Conservation (phyloP, 2,797 vertebrate species). For the Euthynnus affinis region DNA sequence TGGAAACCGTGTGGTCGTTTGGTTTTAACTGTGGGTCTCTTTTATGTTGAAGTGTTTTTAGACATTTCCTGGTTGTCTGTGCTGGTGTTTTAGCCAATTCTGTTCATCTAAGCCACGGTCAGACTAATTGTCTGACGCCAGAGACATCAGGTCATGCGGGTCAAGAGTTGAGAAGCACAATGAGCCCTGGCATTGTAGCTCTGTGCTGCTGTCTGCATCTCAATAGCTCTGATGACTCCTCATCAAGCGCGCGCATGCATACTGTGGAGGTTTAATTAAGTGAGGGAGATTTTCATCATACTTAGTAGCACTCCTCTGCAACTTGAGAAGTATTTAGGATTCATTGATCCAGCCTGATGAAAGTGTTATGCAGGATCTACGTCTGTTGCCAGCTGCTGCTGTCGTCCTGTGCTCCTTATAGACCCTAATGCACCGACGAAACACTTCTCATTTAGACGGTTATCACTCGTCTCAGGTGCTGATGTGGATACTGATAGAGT, state of each 20-base stretch:
- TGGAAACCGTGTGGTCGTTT: not conserved
- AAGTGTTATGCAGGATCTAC: not conserved
- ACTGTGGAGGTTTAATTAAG: constrained; percentile 42
- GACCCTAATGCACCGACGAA: constrained; percentile 28
- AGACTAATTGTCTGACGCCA: constrained; percentile 30
- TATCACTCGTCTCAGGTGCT: constrained; percentile 37
- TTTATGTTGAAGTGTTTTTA: not conserved
- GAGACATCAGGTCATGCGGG: constrained; percentile 49
- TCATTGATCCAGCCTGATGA: constrained; percentile 25
- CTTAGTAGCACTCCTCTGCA: constrained; percentile 18
- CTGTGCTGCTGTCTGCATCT: constrained; percentile 43
- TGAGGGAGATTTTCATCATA: constrained; percentile 25
- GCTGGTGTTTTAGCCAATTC: not conserved
- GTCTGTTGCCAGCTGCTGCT: constrained; percentile 6
- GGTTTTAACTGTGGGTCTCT: not conserved
- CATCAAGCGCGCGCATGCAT: constrained; percentile 7
- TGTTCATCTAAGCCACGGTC: constrained; percentile 2
- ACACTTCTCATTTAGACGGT: constrained; percentile 56
- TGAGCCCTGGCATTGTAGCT: constrained; percentile 6
- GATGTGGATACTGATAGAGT: constrained; percentile 47
- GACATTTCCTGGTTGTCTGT: not conserved
- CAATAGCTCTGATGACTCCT: constrained; percentile 45
- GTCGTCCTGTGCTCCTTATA: constrained; percentile 17
- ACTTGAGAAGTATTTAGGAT: constrained; percentile 34
- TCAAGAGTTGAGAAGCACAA: constrained; percentile 32